Evolutionary conservation across 1,140 invertebrate genomes (phyloP).

Genomic region (Bombus affinis): DNA sequence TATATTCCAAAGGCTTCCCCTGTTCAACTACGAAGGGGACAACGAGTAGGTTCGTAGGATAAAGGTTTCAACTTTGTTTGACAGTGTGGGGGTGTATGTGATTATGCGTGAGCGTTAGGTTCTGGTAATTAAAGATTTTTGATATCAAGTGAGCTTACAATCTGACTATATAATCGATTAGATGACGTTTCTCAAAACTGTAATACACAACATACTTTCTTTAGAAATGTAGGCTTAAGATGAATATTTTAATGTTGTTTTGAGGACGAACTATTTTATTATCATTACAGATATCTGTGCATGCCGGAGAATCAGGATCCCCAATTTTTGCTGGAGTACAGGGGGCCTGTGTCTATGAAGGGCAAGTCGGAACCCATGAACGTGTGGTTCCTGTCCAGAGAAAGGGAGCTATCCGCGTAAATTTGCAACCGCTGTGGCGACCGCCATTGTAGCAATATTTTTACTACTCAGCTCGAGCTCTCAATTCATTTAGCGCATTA

Average conservation of each 20-base stretch:
- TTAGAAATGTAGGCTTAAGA: background rate
- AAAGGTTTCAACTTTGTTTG: background rate
- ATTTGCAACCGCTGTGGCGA: slow-evolving; percentile 30
- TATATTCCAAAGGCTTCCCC: slow-evolving; percentile 73
- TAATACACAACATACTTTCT: no score
- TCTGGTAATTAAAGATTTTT: slow-evolving; percentile 1
- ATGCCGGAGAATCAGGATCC: slow-evolving; percentile 92
- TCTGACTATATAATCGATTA: background rate
- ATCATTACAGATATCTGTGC: slow-evolving; percentile 89
- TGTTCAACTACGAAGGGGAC: slow-evolving; percentile 10
- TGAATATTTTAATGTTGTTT: background rate
- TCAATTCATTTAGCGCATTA: background rate
- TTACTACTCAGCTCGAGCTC: slow-evolving; percentile 34
- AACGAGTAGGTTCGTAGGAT: background rate
- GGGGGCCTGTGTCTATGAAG: slow-evolving; percentile 96
- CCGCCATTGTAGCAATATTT: slow-evolving; percentile 74
- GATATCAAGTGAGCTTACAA: background rate
- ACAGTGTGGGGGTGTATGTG: background rate
- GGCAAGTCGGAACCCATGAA: slow-evolving; percentile 97
- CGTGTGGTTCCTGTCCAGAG: slow-evolving; percentile 93
- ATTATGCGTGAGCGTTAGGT: background rate
- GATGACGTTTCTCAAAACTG: no score
- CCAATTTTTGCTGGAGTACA: slow-evolving; percentile 92
- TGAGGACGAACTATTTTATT: background rate
- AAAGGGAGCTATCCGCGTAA: slow-evolving; percentile 78